Percentiles rank a stretch among this genome's conserved stretches.
Conservation (phyloP, 2,888 invertebrate species). For the Trachelus stipa region DNA sequence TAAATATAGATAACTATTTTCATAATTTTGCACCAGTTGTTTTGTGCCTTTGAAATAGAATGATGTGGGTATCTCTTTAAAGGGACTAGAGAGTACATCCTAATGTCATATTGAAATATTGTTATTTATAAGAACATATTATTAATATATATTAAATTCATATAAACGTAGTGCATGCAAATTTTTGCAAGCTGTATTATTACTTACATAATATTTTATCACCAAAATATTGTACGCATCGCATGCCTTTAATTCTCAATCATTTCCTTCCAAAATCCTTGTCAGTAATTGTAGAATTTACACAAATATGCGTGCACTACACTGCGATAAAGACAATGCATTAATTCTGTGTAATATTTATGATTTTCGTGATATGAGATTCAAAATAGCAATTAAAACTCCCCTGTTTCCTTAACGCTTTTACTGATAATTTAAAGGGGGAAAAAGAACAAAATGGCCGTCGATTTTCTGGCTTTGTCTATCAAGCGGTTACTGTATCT, state of each 20-base stretch:
- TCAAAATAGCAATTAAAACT: background rate
- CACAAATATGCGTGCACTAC: background rate
- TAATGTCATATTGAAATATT: background rate
- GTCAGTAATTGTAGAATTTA: background rate
- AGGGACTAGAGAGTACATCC: background rate
- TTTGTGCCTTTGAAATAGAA: background rate
- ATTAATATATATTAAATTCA: background rate
- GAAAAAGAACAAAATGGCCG: background rate
- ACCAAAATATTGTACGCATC: no score
- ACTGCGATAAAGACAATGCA: background rate
- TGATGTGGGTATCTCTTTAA: background rate
- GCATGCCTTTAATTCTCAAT: background rate
- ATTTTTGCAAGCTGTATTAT: background rate
- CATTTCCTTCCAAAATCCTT: background rate
- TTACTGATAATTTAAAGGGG: background rate
- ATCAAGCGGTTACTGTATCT: background rate
- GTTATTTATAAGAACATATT: background rate
- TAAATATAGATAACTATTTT: background rate
- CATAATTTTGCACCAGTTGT: background rate
- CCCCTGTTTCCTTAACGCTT: background rate
- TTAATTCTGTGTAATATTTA: background rate
- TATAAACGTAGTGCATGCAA: background rate
- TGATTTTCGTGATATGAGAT: background rate
- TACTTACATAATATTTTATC: no score
- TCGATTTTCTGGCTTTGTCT: background rate